These are phyloP conservation scores for Agrilus planipennis DNA, from an alignment of 1,140 invertebrate genomes.

Conservation along the genomic window DNA sequence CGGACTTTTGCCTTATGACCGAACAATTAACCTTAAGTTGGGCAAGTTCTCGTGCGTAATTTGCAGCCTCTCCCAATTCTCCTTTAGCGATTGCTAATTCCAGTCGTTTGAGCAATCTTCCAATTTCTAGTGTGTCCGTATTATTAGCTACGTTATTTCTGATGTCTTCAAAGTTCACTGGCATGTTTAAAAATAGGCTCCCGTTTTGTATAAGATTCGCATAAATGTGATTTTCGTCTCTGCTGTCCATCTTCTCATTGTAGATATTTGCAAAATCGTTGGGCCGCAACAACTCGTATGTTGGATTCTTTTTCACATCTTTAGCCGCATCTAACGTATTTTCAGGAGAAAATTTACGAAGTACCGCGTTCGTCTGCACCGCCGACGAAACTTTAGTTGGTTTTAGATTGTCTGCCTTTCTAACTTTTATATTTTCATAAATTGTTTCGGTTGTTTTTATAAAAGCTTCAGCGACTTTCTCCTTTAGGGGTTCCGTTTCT, in stretches of 20 bases:
- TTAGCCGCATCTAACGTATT: conserved; percentile 9
- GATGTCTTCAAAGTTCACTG: conserved; percentile 31
- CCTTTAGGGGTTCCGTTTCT: conserved; percentile 10
- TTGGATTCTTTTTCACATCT: conserved; percentile 14
- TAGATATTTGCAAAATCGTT: conserved; percentile 34
- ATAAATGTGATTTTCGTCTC: conserved; percentile 21
- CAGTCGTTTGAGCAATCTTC: conserved; percentile 48
- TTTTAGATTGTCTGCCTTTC: conserved; percentile 21
- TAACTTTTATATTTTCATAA: conserved; percentile 31
- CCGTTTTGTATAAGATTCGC: conserved; percentile 27
- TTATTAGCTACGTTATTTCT: conserved; percentile 28
- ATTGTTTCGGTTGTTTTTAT: conserved; percentile 24
- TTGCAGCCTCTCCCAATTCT: conserved; percentile 51
- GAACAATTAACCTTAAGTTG: conserved; percentile 52
- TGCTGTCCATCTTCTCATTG: conserved; percentile 21
- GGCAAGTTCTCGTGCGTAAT: conserved; percentile 56
- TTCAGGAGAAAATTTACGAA: conserved; percentile 14
- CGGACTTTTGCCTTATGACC: conserved; percentile 43
- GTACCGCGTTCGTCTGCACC: conserved; percentile 23
- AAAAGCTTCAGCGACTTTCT: conserved; percentile 22
- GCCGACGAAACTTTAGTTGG: conserved; percentile 26
- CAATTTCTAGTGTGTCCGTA: conserved; percentile 44
- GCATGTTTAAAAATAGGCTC: conserved; percentile 32
- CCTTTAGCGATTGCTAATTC: conserved; percentile 57
- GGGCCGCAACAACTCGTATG: conserved; percentile 27